Evolutionary conservation across 37 sponge, comb jelly and placozoan genomes (phyloP), one percentile per base, ranked within the genome.

Genomic region (Geodia barretti): DNA sequence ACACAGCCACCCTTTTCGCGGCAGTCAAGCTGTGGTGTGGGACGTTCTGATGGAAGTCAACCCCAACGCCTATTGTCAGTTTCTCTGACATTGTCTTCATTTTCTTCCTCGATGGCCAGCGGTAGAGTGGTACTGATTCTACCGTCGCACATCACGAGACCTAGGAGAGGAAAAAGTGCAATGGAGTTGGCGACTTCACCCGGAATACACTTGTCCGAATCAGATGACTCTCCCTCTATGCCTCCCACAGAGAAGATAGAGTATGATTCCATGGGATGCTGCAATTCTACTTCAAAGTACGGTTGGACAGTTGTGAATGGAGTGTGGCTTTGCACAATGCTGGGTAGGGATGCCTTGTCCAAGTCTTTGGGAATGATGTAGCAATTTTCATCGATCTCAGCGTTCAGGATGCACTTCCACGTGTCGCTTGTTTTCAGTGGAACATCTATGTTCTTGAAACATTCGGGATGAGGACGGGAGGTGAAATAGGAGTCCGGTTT

Each of bases 401-500:
- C 54, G 62, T 76, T 69, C 70, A 76, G 76, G 4, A 88, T 17
- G 70, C 83, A 81, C 0, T 61, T 21, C 88, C 88, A 88, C 2
- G 30, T 41, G 23, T 31, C 29, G 17, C 39, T 29, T 17, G 41
- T 63, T 29, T 11, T 2, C 14, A 70, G 70, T 29, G 88, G 76
- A 5, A n/a, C n/a, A 1, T 47, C 26, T 39, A 86, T 75, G 73
- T 91, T 91, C 11, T 20, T 20, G 42, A 66, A 82, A 29, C 69
- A 64, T 0, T 78, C 68, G 23, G 91, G 91, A 30, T 86, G 77
- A 1, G 79, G 63, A 40, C 86, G 91, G 0, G 78, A 68, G 17
- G 62, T 24, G 58, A 91, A 91, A 68, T 86, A 91, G 24, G 64
- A 65, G 0, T 83, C 59, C 4, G 83, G 83, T n/a, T 33, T 74